Percentiles rank a stretch among this genome's conserved stretches.
Evolutionary conservation across 1,140 invertebrate genomes (phyloP).

Genomic region (Phymorhynchus buccinoides): DNA sequence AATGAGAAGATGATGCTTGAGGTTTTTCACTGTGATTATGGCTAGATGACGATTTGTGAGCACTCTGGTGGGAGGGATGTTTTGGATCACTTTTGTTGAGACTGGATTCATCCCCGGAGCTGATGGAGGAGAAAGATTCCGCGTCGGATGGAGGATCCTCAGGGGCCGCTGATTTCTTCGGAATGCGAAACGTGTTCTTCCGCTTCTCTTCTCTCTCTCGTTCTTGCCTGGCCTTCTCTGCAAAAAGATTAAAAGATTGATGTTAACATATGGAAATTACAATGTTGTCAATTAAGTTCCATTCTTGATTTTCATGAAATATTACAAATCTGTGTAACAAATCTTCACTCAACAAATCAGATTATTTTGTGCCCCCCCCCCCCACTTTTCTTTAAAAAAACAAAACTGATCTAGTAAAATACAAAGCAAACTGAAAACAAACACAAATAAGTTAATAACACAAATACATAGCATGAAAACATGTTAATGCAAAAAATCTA

Average conservation of each 20-base stretch:
- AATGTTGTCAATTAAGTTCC: too few species aligned
- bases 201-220: slow-evolving; percentile 26
- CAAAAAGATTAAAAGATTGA: neutral
- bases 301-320: too few species aligned
- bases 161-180: neutral
- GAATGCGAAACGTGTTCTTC: slow-evolving; percentile 31
- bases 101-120: neutral
- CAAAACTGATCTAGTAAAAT: too few species aligned
- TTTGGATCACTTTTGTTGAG: neutral
- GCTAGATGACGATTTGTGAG: neutral
- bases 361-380: too few species aligned
- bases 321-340: too few species aligned
- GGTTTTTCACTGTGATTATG: neutral
- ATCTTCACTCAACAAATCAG: too few species aligned
- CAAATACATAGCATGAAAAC: too few species aligned
- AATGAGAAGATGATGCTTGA: neutral
- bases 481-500: too few species aligned
- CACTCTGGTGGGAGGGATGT: neutral
- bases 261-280: too few species aligned
- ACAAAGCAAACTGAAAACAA: too few species aligned
- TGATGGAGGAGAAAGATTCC: slow-evolving; percentile 11
- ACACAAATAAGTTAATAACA: too few species aligned
- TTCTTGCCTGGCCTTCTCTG: slow-evolving; percentile 14
- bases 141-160: slow-evolving; percentile 3
- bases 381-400: too few species aligned